A percentile compares a stretch with the other conserved stretches of the same genome.
Conservation (phyloP, 2,113 vertebrate species). For the Oreochromis tanganicae region DNA sequence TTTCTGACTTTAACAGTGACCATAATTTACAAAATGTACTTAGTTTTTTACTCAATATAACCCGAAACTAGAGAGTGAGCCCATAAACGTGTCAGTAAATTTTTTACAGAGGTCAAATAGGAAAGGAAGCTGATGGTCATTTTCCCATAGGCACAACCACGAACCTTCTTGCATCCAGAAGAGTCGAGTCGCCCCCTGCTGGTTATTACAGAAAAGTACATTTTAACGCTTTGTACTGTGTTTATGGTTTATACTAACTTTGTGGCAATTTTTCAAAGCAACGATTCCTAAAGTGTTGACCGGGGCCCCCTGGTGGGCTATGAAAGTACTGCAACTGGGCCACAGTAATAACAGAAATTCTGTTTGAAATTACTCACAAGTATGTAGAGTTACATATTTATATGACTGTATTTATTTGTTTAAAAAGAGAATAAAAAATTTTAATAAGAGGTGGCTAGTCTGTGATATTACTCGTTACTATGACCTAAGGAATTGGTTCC, state of each 20-base stretch:
- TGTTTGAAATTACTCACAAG: not conserved
- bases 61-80: not conserved
- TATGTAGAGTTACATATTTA: not conserved
- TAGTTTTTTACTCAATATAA: not conserved
- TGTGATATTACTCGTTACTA: not conserved
- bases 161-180: not conserved
- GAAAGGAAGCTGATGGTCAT: not conserved
- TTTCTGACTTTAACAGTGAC: not conserved
- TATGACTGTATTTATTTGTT: not conserved
- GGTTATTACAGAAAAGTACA: not conserved
- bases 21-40: not conserved
- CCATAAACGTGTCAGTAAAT: not conserved
- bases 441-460: not conserved
- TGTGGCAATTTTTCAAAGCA: not conserved
- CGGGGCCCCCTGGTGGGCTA: not conserved
- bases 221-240: not conserved
- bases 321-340: not conserved
- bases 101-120: not conserved
- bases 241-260: not conserved
- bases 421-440: not conserved
- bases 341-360: not conserved
- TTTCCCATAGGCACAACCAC: not conserved
- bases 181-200: not conserved
- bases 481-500: not conserved
- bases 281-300: not conserved